Conservation (phyloP, 1,140 invertebrate genomes). For the Drosophila gunungcola region DNA sequence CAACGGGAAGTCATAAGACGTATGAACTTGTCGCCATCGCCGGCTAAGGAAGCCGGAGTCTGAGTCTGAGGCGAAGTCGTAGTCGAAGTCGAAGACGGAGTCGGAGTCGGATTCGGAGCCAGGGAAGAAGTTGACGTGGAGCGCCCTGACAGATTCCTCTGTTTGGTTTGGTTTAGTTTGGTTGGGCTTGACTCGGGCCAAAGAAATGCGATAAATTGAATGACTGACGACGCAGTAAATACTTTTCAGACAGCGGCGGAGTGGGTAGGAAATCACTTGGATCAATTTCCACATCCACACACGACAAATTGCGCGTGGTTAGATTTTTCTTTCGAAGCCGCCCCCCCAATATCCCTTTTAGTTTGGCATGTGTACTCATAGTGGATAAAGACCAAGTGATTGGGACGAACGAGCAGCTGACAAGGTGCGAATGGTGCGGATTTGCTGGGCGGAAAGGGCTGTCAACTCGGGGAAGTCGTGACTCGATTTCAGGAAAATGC, state of each 20-base stretch:
- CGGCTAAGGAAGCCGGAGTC: constrained; percentile 19
- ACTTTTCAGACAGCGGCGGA: constrained; percentile 72
- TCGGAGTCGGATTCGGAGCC: constrained; percentile 5
- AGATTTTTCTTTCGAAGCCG: constrained; percentile 62
- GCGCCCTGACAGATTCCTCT: constrained; percentile 54
- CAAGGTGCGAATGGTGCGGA: constrained; percentile 38
- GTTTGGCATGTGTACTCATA: constrained; percentile 36
- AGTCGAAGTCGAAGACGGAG: constrained; percentile 19
- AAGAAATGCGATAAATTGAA: constrained; percentile 82
- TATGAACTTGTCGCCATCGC: constrained; percentile 76
- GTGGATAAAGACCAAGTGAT: constrained; percentile 4
- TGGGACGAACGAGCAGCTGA: constrained; percentile 12
- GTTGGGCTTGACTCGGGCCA: constrained; percentile 48
- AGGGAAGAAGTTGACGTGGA: constrained; percentile 39
- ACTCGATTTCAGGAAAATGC: constrained; percentile 12
- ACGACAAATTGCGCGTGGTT: constrained; percentile 81
- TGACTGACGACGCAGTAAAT: constrained; percentile 81
- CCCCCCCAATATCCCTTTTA: constrained; percentile 21
- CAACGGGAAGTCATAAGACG: constrained; percentile 82
- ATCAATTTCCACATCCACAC: constrained; percentile 60
- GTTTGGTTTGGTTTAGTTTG: constrained; percentile 58
- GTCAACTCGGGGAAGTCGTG: constrained; percentile 1
- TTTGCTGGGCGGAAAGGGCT: constrained; percentile 4
- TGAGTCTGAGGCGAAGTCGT: constrained; percentile 10
- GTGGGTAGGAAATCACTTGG: constrained; percentile 43